Evolutionary conservation across 2,113 vertebrate species (phyloP), one percentile per base, ranked within the genome.

Genomic region (Lontra canadensis): DNA sequence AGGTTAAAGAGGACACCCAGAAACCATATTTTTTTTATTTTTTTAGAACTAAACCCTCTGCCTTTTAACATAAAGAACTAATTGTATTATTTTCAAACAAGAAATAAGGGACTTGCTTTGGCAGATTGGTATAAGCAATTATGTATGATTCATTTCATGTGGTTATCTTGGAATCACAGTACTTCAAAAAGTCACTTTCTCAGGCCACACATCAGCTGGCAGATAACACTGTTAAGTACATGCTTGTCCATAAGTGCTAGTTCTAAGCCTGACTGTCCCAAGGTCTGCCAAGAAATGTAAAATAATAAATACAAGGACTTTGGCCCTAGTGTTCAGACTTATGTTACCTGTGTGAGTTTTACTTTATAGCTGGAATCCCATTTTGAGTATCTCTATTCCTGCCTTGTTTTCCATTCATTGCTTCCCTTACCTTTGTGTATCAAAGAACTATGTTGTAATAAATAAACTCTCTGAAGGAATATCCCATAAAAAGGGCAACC

Each of bases 21-120:
- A 47, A 96, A 47, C 42, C 6, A 29, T 20, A 1, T 1, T 18
- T 21, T 73, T 47, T 76, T 73, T 63, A n/a, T 55, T 73, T 57
- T 82, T 93, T 91, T 78, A 79, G 42, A 25, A 36, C 36, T 18
- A 12, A 47, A 55, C 26, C 1, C 23, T 74, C 12, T 44, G 17
- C 25, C 29, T 90, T 95, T 92, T 61, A 74, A 96, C 10, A 82
- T 36, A 80, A 97, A 79, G 23, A 94, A 79, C 8, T 55, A 83
- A 31, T 44, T 78, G 2, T 55, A 79, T 63, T 78, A 21, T 7
- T 47, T 94, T 88, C 52, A 88, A 52, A 74, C 84, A 84, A 78
- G 57, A 90, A 79, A 39, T 55, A 57, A 91, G 25, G 18, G 11
- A 25, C 31, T 63, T 84, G 15, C 36, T 47, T 39, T 61, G 10